Evolutionary conservation across 2,797 vertebrate genomes (phyloP).

Genomic region (Catostomus latipinnis): DNA sequence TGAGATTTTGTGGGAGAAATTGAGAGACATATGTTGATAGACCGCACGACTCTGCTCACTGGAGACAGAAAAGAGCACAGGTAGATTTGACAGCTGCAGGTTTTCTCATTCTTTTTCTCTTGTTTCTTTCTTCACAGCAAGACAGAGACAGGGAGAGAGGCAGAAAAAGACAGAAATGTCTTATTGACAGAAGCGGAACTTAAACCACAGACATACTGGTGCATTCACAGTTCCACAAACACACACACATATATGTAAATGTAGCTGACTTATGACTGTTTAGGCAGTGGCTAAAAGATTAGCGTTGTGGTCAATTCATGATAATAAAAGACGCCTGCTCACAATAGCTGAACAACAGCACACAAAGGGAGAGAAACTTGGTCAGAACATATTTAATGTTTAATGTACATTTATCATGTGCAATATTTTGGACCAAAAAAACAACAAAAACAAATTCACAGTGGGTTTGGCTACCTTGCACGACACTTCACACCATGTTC

Average conservation of each 20-base stretch:
- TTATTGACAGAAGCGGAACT: constrained; percentile 29
- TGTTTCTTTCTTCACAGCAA: constrained; percentile 18
- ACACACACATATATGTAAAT: neutral
- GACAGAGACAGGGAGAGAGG: neutral
- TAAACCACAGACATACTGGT: constrained; percentile 1
- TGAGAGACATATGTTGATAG: constrained; percentile 24
- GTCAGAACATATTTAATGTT: no score
- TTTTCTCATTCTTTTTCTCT: constrained; percentile 22
- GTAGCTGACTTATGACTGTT: neutral
- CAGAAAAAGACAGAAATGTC: constrained; percentile 13
- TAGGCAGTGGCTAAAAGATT: constrained; percentile 12
- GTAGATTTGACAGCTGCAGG: constrained; percentile 36
- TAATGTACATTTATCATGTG: no score
- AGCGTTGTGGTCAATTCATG: neutral
- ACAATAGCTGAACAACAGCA: constrained; percentile 1
- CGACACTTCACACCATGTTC: no score
- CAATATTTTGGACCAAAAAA: no score
- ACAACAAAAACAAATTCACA: no score
- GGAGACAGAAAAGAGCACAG: constrained; percentile 12
- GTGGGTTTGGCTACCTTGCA: no score
- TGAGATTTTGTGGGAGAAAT: constrained; percentile 24
- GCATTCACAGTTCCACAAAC: neutral
- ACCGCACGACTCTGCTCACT: constrained; percentile 27
- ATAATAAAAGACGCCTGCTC: neutral
- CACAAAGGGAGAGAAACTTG: neutral